These are phyloP conservation scores for Probaryconus sp. DNA, from an alignment of 1,140 invertebrate genomes.

Conservation along the genomic window DNA sequence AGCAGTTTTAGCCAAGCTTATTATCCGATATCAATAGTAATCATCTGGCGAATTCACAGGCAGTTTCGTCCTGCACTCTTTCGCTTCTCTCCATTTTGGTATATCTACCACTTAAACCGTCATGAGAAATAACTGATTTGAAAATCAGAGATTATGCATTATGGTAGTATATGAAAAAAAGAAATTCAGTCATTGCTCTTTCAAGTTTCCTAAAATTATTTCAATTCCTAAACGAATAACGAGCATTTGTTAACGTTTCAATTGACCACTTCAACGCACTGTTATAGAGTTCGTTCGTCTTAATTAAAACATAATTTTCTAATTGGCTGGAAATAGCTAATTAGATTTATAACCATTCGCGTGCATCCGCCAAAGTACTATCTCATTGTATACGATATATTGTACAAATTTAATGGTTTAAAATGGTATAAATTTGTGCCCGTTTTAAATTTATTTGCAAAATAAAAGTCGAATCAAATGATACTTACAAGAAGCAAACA, in stretches of 20 bases:
- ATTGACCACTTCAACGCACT: slow-evolving; percentile 9
- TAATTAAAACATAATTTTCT: slow-evolving; percentile 69
- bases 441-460: too few species aligned
- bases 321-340: slow-evolving; percentile 67
- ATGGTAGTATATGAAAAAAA: too few species aligned
- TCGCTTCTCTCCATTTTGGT: slow-evolving; percentile 7
- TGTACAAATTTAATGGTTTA: too few species aligned
- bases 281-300: slow-evolving; percentile 65
- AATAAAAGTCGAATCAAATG: too few species aligned
- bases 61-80: slow-evolving; percentile 22
- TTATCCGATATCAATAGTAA: slow-evolving; percentile 71
- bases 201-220: too few species aligned
- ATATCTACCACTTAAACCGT: not conserved
- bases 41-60: slow-evolving; percentile 72
- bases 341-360: slow-evolving; percentile 65
- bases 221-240: slow-evolving; percentile 8
- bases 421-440: too few species aligned
- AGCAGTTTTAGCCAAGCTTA: slow-evolving; percentile 69
- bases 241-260: slow-evolving; percentile 10
- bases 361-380: slow-evolving; percentile 15
- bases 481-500: too few species aligned
- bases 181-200: too few species aligned
- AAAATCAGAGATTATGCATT: slow-evolving; percentile 1
- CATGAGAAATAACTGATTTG: slow-evolving; percentile 4
- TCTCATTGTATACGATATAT: slow-evolving; percentile 19